These are phyloP conservation scores for Escarpia spicata DNA, from an alignment of 2,888 invertebrate genomes.

Conservation along the genomic window DNA sequence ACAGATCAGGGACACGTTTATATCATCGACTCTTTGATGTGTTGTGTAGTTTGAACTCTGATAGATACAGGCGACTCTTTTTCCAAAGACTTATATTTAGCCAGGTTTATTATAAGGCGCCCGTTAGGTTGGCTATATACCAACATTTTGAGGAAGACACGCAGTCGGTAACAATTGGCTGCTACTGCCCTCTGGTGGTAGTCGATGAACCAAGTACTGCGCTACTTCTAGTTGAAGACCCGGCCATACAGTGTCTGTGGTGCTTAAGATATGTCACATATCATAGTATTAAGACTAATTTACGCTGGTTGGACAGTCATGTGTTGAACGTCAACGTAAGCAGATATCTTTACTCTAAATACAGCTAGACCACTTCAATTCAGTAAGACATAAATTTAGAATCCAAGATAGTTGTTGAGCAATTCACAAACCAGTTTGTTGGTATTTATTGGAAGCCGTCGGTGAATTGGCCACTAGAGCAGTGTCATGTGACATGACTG, in stretches of 20 bases:
- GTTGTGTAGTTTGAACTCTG: background rate
- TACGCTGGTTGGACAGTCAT: background rate
- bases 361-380: background rate
- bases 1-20: background rate
- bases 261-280: background rate
- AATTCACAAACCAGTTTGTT: background rate
- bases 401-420: background rate
- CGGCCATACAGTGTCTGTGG: background rate
- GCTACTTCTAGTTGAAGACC: background rate
- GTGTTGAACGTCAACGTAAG: background rate
- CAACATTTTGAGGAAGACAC: background rate
- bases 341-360: background rate
- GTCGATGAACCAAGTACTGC: too few relatives aligned
- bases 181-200: too few relatives aligned
- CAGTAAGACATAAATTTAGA: background rate
- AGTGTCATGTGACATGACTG: background rate
- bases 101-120: background rate
- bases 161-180: too few relatives aligned
- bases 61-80: background rate
- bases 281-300: background rate
- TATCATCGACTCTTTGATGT: background rate
- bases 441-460: background rate
- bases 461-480: background rate
- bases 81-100: background rate
- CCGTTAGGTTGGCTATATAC: background rate